Evolutionary conservation across 2,888 invertebrate genomes (phyloP).

Genomic region (Stenichneumon culpator): DNA sequence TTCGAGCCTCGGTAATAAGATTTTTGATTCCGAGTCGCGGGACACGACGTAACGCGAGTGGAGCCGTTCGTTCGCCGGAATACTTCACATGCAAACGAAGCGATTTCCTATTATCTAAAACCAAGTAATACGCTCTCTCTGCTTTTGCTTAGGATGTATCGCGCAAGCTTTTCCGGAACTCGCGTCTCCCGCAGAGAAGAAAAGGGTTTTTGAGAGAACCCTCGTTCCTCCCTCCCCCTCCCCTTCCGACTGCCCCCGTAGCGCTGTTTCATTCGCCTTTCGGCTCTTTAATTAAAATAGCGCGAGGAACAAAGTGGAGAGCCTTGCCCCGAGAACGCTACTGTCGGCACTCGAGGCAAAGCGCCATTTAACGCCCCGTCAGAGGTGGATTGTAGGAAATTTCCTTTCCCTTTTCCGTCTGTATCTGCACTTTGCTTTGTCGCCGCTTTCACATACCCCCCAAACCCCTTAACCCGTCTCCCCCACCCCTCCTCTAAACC

Average conservation of each 20-base stretch:
- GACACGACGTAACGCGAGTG: slow-evolving; percentile 73
- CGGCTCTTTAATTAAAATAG: slow-evolving; percentile 78
- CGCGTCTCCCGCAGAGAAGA: slow-evolving; percentile 21
- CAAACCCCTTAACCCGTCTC: background rate
- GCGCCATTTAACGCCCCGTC: slow-evolving; percentile 53
- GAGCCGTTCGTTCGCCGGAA: slow-evolving; percentile 40
- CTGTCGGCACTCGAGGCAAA: slow-evolving; percentile 45
- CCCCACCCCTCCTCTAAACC: background rate
- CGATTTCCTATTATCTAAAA: background rate
- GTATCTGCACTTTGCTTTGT: slow-evolving; percentile 53
- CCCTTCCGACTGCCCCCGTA: slow-evolving; percentile 28
- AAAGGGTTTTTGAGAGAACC: slow-evolving; percentile 47
- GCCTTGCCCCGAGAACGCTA: slow-evolving; percentile 61
- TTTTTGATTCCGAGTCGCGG: slow-evolving; percentile 77
- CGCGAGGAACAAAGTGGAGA: slow-evolving; percentile 70
- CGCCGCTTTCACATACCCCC: slow-evolving; percentile 44
- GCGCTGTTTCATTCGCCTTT: slow-evolving; percentile 73
- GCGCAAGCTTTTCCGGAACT: slow-evolving; percentile 1
- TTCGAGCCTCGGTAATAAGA: slow-evolving; percentile 79
- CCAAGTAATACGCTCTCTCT: background rate
- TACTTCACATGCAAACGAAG: slow-evolving; percentile 1
- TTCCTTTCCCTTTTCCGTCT: slow-evolving; percentile 56
- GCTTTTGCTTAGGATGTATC: slow-evolving; percentile 1
- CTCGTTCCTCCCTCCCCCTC: slow-evolving; percentile 14
- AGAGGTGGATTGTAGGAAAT: slow-evolving; percentile 57